Conservation (phyloP, 2,888 invertebrate genomes). For the Tenthredo distinguenda region DNA sequence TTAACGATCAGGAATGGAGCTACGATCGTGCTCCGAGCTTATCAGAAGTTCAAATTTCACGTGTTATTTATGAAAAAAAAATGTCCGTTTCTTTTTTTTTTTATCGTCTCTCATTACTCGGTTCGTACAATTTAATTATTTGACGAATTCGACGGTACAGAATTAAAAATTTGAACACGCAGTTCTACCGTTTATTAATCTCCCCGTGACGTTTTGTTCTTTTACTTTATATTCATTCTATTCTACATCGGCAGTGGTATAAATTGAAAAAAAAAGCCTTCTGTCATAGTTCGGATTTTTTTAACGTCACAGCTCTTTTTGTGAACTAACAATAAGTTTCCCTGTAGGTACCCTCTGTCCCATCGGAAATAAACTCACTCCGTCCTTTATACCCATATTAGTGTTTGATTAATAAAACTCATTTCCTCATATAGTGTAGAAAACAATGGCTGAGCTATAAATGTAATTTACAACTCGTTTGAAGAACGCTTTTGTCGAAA, state of each 20-base stretch:
- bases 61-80: background rate
- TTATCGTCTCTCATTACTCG: background rate
- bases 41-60: background rate
- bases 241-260: background rate
- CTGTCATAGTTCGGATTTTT: background rate
- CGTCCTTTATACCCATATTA: background rate
- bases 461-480: constrained; percentile 42
- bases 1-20: background rate
- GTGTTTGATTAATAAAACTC: constrained; percentile 23
- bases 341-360: background rate
- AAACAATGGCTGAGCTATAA: background rate
- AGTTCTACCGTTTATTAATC: background rate
- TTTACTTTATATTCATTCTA: background rate
- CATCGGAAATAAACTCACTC: background rate
- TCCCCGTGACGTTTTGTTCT: background rate
- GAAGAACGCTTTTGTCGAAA: constrained; percentile 12
- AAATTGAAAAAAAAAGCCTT: background rate
- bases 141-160: background rate
- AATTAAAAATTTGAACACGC: background rate
- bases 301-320: background rate
- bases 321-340: background rate
- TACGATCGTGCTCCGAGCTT: background rate
- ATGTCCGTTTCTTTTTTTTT: background rate
- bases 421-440: background rate
- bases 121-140: background rate